Conservation (phyloP, 2,888 invertebrate genomes). For the Bombyx huttoni region DNA sequence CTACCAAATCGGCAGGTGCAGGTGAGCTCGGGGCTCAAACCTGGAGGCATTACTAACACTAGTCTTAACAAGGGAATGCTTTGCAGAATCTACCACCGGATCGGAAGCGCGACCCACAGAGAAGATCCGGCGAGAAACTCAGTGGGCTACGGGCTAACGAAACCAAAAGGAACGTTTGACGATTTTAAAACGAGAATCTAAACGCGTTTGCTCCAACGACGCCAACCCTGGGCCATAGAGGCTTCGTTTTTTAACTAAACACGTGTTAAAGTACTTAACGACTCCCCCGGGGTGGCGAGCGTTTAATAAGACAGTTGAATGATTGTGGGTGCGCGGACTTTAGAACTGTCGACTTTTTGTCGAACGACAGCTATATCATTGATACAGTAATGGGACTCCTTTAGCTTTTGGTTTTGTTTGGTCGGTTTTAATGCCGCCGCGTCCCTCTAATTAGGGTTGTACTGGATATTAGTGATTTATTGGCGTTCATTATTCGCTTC, state of each 20-base stretch:
- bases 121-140: no score
- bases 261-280: conserved; percentile 48
- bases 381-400: neutral
- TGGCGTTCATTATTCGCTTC: neutral
- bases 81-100: no score
- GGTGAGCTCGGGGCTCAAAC: no score
- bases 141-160: no score
- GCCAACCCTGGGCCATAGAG: neutral
- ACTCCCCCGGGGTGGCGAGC: conserved; percentile 33
- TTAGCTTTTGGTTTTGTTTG: neutral
- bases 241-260: conserved; percentile 14
- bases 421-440: neutral
- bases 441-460: neutral
- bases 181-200: no score
- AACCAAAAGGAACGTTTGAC: no score
- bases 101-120: no score
- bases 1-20: no score
- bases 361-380: neutral
- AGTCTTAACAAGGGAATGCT: no score
- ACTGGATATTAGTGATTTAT: conserved; percentile 2
- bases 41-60: no score
- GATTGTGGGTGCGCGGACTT: conserved; percentile 18
- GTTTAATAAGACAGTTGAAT: conserved; percentile 44
- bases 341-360: neutral
- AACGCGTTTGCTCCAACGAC: neutral